Base-by-base conservation (phyloP, 1,140 invertebrate genomes). In the Trachymyrmex cornetzi region DNA sequence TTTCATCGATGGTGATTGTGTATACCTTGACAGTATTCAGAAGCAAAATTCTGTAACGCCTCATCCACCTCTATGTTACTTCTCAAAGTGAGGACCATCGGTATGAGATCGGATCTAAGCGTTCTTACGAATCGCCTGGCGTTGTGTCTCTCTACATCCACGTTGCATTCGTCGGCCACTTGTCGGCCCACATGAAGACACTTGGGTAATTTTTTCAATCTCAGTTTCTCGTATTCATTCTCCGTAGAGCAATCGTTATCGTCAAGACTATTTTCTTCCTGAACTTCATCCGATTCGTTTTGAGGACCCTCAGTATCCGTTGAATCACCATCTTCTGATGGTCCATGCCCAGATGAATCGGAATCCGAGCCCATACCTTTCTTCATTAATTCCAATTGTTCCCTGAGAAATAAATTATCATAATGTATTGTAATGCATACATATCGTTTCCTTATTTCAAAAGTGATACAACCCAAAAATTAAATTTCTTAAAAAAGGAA, bases 1-100 rank as follows among this genome's bases (percentile, higher is more conserved):
- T 12, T 69, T 55, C 3, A 72, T 59, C n/a, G 3, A 82, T 77
- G 16, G 1, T 11, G 1, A n/a, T n/a, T n/a, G 12, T 59, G 30
- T 30, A 12, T 88, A 96, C 98, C 97, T 96, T 98, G 97, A 95
- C 98, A 99, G 92, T 98, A 98, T 85, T 98, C 97, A 1, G 98
- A 99, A 0, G 98, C 97, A 93, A 99, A 99, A 92, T 98, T 97
- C 94, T 99, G 98, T 89, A 99, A 95, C 1, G 98, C 97, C 93
- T 99, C 97, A 92, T 99, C 98, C 6, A 99, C 97, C 95, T 98
- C 97, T 87, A 98, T 97, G 59, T 97, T 97, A 90, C 97, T 98
- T 63, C 97, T 95, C 2, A 98, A 95, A 55, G 96, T 95, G 14
- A 98, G 92, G 3, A 98, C 95, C 85, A 97, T 96, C 0, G 98